Evolutionary conservation across 2,888 invertebrate genomes (phyloP).

Genomic region (Lycia hirtaria): DNA sequence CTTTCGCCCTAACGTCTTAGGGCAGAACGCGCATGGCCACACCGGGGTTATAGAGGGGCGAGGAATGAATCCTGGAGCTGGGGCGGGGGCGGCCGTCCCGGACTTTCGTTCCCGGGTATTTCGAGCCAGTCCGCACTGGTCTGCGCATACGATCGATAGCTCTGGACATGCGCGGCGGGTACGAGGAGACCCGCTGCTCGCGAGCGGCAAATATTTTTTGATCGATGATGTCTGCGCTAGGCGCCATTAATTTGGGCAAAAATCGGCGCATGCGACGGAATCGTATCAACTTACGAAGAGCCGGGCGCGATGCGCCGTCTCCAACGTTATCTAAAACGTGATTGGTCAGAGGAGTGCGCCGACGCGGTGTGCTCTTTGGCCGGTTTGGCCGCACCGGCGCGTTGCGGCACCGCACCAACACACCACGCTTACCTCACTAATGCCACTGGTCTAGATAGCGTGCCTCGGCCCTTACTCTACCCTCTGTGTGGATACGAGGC

Average conservation of each 20-base stretch:
- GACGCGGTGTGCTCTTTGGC: too few relatives aligned
- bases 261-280: slow-evolving; percentile 8
- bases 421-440: too few relatives aligned
- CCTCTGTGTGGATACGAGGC: too few relatives aligned
- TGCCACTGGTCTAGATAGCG: too few relatives aligned
- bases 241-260: slow-evolving; percentile 1
- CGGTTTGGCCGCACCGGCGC: slow-evolving; percentile 3
- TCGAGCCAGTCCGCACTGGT: slow-evolving; percentile 7
- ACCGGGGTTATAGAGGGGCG: slow-evolving; percentile 42
- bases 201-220: slow-evolving; percentile 27
- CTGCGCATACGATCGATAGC: slow-evolving; percentile 57
- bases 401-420: background rate
- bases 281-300: background rate
- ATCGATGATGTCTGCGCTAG: slow-evolving; percentile 4
- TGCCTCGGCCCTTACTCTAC: too few relatives aligned
- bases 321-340: background rate
- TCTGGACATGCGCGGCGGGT: slow-evolving; percentile 55
- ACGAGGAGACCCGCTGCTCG: slow-evolving; percentile 51
- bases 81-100: slow-evolving; percentile 4
- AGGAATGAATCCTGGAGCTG: background rate
- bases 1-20: slow-evolving; percentile 26
- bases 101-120: slow-evolving; percentile 5
- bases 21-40: slow-evolving; percentile 69
- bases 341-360: background rate
- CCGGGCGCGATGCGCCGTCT: background rate